Conservation (phyloP, 2,113 vertebrate species). For the Cepphus grylle region DNA sequence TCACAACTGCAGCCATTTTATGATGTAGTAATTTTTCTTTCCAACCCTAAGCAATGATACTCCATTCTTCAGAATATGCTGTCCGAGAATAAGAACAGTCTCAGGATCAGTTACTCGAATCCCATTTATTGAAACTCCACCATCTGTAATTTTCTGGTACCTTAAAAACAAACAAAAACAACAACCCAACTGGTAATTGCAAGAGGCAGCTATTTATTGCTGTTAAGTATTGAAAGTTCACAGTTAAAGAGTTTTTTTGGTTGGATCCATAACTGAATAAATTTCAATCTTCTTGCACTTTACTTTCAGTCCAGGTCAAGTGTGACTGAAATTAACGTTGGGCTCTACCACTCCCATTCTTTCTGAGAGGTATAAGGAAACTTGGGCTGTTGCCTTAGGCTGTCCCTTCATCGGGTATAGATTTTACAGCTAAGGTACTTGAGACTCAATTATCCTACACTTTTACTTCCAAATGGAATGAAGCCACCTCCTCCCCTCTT, state of each 20-base stretch:
- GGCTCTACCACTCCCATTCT: not conserved
- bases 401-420: not conserved
- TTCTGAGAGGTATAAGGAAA: not conserved
- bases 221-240: not conserved
- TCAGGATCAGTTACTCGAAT: conserved; percentile 80
- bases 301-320: not conserved
- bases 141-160: conserved; percentile 86
- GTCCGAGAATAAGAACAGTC: conserved; percentile 83
- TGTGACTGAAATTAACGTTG: not conserved
- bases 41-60: conserved; percentile 89
- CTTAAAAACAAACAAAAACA: conserved; percentile 67
- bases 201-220: not conserved
- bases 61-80: conserved; percentile 91
- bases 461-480: not conserved
- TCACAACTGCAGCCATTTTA: conserved; percentile 88
- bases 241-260: not conserved
- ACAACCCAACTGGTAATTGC: not conserved
- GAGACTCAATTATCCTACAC: not conserved
- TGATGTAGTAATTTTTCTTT: conserved; percentile 92
- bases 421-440: not conserved
- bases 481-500: not conserved
- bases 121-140: conserved; percentile 92
- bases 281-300: not conserved
- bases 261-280: not conserved
- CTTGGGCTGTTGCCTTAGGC: not conserved